phyloP scores from a whole-genome alignment of 2,888 invertebrate species.

The Agrotis segetum region DNA sequence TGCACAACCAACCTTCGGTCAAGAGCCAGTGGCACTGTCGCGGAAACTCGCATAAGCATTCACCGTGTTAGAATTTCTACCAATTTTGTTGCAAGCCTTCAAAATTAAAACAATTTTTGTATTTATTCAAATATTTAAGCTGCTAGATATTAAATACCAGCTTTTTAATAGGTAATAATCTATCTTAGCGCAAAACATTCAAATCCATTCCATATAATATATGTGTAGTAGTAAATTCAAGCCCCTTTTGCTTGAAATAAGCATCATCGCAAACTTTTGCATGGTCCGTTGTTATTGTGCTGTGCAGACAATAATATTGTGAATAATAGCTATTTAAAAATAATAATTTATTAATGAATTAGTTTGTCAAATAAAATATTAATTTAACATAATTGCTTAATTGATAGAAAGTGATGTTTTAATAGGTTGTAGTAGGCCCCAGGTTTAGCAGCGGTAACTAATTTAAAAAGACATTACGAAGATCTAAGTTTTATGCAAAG shows the following conservation, averaged over 20 bases:
- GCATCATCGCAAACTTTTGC: too few relatives aligned
- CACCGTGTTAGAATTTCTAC: slow-evolving; percentile 29
- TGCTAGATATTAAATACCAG: too few relatives aligned
- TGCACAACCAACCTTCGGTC: slow-evolving; percentile 43
- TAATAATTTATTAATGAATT: neutral
- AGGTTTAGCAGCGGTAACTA: neutral
- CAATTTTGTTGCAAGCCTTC: slow-evolving; percentile 21
- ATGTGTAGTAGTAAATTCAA: too few relatives aligned
- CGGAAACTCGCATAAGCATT: slow-evolving; percentile 38
- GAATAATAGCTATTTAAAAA: too few relatives aligned
- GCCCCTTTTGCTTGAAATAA: too few relatives aligned
- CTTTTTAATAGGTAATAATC: too few relatives aligned
- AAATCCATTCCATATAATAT: too few relatives aligned
- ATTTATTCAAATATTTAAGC: neutral
- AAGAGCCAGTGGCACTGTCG: slow-evolving; percentile 55
- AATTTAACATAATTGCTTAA: neutral
- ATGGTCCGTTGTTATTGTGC: neutral
- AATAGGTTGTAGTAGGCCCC: too few relatives aligned
- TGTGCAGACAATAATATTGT: too few relatives aligned
- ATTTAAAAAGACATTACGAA: neutral
- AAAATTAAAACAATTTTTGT: slow-evolving; percentile 9
- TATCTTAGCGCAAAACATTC: too few relatives aligned
- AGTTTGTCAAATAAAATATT: slow-evolving; percentile 7
- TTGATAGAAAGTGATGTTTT: neutral
- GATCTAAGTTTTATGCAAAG: neutral